phyloP scores from a whole-genome alignment of 1,140 invertebrate species.

The Rhizoglyphus robini region DNA sequence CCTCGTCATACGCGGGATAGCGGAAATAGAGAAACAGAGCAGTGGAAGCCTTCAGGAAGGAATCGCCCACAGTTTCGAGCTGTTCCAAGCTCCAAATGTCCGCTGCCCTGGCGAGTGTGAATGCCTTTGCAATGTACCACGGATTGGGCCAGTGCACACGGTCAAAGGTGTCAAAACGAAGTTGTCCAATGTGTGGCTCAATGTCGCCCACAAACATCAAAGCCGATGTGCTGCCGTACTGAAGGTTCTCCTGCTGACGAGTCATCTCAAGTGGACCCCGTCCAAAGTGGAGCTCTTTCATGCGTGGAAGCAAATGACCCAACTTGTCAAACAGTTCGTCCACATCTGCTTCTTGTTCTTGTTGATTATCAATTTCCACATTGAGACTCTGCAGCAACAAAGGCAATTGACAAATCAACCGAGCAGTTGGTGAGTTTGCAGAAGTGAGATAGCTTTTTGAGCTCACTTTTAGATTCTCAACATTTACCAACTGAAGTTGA shows the following conservation, averaged over 20 bases:
- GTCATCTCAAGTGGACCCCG: too few relatives aligned
- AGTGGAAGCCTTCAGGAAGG: slow-evolving; percentile 65
- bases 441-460: background rate
- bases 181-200: background rate
- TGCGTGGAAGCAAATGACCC: too few relatives aligned
- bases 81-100: slow-evolving; percentile 71
- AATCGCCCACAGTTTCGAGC: slow-evolving; percentile 71
- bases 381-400: too few relatives aligned
- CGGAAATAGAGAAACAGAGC: slow-evolving; percentile 55
- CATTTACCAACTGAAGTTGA: background rate
- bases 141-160: slow-evolving; percentile 11
- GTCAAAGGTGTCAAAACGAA: background rate
- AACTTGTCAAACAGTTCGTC: background rate
- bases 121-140: background rate
- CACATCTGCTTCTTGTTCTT: background rate
- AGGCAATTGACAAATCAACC: background rate
- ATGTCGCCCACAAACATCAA: background rate
- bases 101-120: slow-evolving; percentile 37
- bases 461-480: background rate
- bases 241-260: too few relatives aligned
- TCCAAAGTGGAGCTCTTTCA: too few relatives aligned
- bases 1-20: slow-evolving; percentile 55
- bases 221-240: background rate
- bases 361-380: background rate
- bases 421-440: background rate